Base-by-base conservation (phyloP, 2,797 vertebrate genomes). In the Schizopygopsis pylzovi region DNA sequence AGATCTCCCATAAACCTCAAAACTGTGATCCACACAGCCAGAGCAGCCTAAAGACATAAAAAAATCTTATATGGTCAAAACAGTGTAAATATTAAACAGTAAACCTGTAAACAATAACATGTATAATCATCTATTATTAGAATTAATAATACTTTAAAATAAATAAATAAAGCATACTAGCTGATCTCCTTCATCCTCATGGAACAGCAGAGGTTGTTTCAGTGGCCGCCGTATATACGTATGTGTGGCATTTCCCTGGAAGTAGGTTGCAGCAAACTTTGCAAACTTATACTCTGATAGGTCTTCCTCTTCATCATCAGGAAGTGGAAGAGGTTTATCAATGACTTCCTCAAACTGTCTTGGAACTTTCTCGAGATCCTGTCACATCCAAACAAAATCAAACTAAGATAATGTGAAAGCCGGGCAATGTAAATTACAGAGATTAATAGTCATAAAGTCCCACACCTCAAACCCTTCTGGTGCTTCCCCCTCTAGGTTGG, bases 1-100 rank as follows among this genome's bases (percentile, higher is more conserved):
- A 99, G 95, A 83, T 99, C 98, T 4, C 98, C 98, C 98, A 99
- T 99, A 92, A 99, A 99, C 86, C 98, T 96, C 89, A 99, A 92
- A 86, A 99, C 81, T 0, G 98, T 99, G 91, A 99, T 97, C 98
- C 98, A 99, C 25, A 99, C 98, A 0, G 98, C 98, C 37, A 99
- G 92, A 0, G 97, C 97, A 0, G 98, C 98, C 98, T 99, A 86
- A 4, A 43, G 16, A 82, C 28, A 43, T 37, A 81, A 7, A 47
- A 86, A n/a, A 41, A 41, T 1, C 28, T 41, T 43, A 43, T 22
- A 47, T 54, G 20, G 52, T 9, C 56, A 28, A 52, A 10, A 9
- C 39, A 43, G 11, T 12, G 45, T 67, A 18, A 52, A 84, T n/a
- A 76, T 33, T 63, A 45, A 39, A 61, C 7, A 61, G 12, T 39